Evolutionary conservation across 2,888 invertebrate species (phyloP), one percentile per base, ranked within the genome.

Genomic region (Sarcophaga rosellei): DNA sequence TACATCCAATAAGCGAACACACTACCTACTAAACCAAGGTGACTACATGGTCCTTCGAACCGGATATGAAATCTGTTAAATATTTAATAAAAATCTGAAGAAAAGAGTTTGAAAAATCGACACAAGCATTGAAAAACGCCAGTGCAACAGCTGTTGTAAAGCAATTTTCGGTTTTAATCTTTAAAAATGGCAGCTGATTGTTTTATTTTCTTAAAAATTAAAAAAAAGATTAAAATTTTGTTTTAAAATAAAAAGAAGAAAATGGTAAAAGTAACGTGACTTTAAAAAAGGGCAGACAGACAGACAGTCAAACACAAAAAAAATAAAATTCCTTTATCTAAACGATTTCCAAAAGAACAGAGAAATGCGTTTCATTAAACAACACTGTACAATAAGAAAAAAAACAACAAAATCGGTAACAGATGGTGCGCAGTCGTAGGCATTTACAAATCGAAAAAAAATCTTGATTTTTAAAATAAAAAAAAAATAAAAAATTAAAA

Each of bases 201-300:
- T 74, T 74, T 83, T 15, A n/a, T 59, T 23, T 74, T 74, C 21
- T 73, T 83, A 10, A 20, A 25, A 25, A 23, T n/a, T n/a, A 59
- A 20, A 47, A 63, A 72, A 76, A 21, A 84, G 76, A 86, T 80
- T 79, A 68, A 75, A 81, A 82, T 63, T 63, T 44, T 1, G 10
- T 35, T 35, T 35, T 35, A 35, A 53, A 23, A 59, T 11, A 21
- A 59, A 44, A 66, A 21, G 68, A 68, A 80, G 12, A 59, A 53
- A 86, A 84, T 86, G 86, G 86, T 86, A 84, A 86, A 74, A 65
- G 83, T 69, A 80, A 81, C 70, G 65, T 81, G 70, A 78, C 21
- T 86, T 66, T 61, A 17, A 75, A 21, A 73, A 77, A 82, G n/a
- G 59, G 35, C 20, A 57, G 66, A 53, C 62, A 61, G 10, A 20